Percentiles rank a stretch among this genome's conserved stretches.
phyloP scores from a whole-genome alignment of 1,140 invertebrate species.

The Lordiphosa clarofinis region DNA sequence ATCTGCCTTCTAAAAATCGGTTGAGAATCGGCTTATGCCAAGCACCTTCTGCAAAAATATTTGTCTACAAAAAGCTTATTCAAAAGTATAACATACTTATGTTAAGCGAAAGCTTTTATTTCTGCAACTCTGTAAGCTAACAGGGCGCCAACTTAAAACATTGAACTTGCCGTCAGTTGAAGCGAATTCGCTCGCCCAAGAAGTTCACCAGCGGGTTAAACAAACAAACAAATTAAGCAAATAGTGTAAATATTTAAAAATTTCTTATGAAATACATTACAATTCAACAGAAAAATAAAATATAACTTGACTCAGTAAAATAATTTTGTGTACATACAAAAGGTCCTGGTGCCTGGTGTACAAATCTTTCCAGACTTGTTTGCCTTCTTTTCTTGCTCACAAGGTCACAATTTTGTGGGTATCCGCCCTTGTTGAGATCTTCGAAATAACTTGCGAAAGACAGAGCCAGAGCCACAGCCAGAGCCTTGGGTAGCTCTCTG shows the following conservation, averaged over 20 bases:
- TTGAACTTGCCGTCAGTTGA: constrained; percentile 6
- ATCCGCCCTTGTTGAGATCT: constrained; percentile 25
- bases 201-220: constrained; percentile 10
- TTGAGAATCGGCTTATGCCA: no score
- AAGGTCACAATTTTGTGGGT: no score
- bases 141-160: constrained; percentile 9
- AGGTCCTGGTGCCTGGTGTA: constrained; percentile 7
- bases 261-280: no score
- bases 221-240: constrained; percentile 3
- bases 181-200: constrained; percentile 9
- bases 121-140: neutral
- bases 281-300: no score
- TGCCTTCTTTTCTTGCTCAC: constrained; percentile 2
- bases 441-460: no score
- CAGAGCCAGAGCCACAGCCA: constrained; percentile 1
- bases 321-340: neutral
- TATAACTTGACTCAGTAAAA: neutral
- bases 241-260: neutral
- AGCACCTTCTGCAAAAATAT: no score
- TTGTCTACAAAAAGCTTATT: no score
- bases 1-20: no score
- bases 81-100: no score
- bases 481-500: constrained; percentile 24
- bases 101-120: neutral
- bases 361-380: constrained; percentile 1